phyloP scores from a whole-genome alignment of 2,888 invertebrate species.

The Epirrhoe tristata region DNA sequence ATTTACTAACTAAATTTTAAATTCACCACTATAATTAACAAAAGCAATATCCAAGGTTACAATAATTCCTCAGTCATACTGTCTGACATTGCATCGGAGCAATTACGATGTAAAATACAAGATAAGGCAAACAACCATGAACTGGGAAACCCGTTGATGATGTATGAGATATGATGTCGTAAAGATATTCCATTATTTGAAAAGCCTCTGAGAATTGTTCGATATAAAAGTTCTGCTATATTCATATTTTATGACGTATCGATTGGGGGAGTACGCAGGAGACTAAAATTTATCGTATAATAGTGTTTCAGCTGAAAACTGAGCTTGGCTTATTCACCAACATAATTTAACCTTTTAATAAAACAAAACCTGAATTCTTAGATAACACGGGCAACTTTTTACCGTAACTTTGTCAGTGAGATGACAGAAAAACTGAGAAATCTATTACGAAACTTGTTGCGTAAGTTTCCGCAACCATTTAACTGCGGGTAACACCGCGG shows the following conservation, averaged over 20 bases:
- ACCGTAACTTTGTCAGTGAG: too few species aligned
- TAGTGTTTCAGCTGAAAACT: too few species aligned
- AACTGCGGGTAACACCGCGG: not conserved
- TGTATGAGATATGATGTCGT: constrained; percentile 2
- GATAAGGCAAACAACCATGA: constrained; percentile 18
- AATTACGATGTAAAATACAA: constrained; percentile 10
- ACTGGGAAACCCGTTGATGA: constrained; percentile 21
- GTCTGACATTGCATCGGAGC: constrained; percentile 1
- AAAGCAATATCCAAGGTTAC: not conserved
- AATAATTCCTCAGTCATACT: not conserved
- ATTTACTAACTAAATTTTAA: not conserved
- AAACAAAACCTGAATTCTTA: too few species aligned
- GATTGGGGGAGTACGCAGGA: too few species aligned
- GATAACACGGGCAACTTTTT: too few species aligned
- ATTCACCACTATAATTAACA: not conserved
- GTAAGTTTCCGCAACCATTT: too few species aligned
- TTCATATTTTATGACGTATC: not conserved
- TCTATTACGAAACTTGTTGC: too few species aligned
- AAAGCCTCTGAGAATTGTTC: not conserved
- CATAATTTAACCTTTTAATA: too few species aligned
- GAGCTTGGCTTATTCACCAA: too few species aligned
- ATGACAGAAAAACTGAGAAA: too few species aligned
- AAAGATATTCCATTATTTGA: not conserved
- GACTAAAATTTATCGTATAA: too few species aligned
- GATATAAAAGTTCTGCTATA: not conserved